Evolutionary conservation across 1,140 invertebrate species (phyloP).

Genomic region (Frieseomelitta varia): DNA sequence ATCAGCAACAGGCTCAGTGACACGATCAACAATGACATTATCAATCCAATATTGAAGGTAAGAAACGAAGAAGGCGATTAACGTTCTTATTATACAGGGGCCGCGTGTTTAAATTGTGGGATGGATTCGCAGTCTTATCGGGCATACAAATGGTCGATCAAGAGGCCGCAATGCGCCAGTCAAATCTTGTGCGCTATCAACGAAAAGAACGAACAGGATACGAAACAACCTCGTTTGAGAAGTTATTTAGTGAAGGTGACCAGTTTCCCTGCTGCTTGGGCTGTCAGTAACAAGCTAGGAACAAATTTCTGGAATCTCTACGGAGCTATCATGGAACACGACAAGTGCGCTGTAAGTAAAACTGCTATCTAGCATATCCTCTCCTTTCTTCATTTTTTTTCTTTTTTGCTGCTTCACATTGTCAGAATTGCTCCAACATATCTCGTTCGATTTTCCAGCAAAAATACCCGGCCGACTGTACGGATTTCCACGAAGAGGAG

Average conservation of each 20-base stretch:
- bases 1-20: slow-evolving; percentile 89
- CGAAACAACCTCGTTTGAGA: slow-evolving; percentile 83
- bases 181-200: slow-evolving; percentile 91
- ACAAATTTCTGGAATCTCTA: slow-evolving; percentile 86
- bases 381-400: too few relatives aligned
- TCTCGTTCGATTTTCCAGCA: slow-evolving; percentile 81
- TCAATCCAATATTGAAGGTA: slow-evolving; percentile 35
- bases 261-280: slow-evolving; percentile 88
- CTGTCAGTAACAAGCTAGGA: slow-evolving; percentile 85
- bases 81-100: too few relatives aligned
- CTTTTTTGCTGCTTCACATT: neutral
- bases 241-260: slow-evolving; percentile 87
- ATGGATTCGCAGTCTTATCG: slow-evolving; percentile 82
- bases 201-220: slow-evolving; percentile 77
- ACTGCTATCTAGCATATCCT: neutral
- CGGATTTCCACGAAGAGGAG: slow-evolving; percentile 90
- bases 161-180: slow-evolving; percentile 87
- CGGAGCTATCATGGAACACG: slow-evolving; percentile 84
- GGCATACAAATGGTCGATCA: slow-evolving; percentile 88
- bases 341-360: slow-evolving; percentile 83
- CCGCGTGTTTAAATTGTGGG: neutral
- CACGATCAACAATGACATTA: slow-evolving; percentile 85
- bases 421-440: neutral
- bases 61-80: too few relatives aligned
- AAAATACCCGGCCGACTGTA: slow-evolving; percentile 88